Conservation (phyloP, 2,113 vertebrate species). For the Fregetta grallaria region DNA sequence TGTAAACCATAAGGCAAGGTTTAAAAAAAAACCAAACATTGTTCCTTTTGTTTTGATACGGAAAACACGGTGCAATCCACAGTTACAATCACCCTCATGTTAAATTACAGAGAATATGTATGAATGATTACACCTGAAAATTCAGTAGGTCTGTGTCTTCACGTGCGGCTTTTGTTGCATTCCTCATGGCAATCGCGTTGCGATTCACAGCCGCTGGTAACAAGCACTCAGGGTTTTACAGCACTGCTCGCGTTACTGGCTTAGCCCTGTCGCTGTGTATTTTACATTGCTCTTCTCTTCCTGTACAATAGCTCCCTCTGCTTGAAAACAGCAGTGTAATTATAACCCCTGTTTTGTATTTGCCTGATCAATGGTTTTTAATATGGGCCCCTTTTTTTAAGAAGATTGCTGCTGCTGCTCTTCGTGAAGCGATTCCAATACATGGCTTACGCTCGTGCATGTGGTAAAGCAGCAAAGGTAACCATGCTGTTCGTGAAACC, state of each 20-base stretch:
- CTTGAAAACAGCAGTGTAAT: slow-evolving; percentile 70
- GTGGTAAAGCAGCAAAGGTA: not conserved
- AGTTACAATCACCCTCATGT: not conserved
- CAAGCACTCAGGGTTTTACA: not conserved
- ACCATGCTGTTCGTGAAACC: not conserved
- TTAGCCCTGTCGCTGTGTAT: not conserved
- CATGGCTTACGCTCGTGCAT: accelerated
- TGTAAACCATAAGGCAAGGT: not conserved
- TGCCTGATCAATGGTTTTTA: not conserved
- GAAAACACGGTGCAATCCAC: not conserved
- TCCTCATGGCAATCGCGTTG: not conserved
- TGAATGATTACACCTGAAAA: not conserved
- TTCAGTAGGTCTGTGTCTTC: slow-evolving; percentile 29
- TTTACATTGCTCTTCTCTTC: slow-evolving; percentile 39
- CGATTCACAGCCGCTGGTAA: not conserved
- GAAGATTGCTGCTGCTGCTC: not conserved
- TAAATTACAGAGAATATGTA: not conserved
- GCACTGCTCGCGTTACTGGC: not conserved
- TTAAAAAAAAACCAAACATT: not conserved
- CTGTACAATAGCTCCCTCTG: slow-evolving; percentile 79
- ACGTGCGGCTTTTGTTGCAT: not conserved
- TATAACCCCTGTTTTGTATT: not conserved
- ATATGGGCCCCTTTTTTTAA: not conserved
- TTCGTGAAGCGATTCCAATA: not conserved
- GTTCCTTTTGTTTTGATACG: not conserved